Evolutionary conservation across 2,113 vertebrate species (phyloP).

Genomic region (Catagonus wagneri): DNA sequence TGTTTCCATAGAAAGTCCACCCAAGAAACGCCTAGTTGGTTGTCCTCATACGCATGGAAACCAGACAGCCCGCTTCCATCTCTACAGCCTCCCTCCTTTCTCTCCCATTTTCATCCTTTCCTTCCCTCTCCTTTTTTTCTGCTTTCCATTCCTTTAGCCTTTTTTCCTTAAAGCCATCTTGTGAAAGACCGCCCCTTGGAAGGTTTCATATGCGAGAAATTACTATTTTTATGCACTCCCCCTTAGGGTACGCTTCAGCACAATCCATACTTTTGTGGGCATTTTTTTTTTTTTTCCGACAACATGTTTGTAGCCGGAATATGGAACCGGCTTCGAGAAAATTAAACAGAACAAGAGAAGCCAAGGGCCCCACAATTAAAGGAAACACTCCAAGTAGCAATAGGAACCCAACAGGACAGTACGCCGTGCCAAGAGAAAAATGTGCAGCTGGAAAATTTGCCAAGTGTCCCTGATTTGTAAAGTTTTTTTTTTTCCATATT

Average conservation of each 20-base stretch:
- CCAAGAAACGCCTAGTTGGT: not conserved
- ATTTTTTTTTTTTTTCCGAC: slow-evolving; percentile 76
- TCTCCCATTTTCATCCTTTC: too few species aligned
- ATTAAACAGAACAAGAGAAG: slow-evolving; percentile 88
- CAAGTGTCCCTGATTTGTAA: slow-evolving; percentile 90
- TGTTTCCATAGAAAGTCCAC: not conserved
- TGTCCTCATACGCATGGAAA: rapidly evolving
- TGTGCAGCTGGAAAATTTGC: slow-evolving; percentile 91
- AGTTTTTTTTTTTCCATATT: slow-evolving; percentile 91
- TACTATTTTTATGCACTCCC: slow-evolving; percentile 83
- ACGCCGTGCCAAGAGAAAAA: slow-evolving; percentile 89
- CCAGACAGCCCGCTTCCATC: rapidly evolving
- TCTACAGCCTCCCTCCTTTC: rapidly evolving
- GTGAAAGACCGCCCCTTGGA: slow-evolving; percentile 44
- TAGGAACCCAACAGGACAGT: slow-evolving; percentile 92
- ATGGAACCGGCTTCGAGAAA: slow-evolving; percentile 84
- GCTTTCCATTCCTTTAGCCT: not conserved
- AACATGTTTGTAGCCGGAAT: slow-evolving; percentile 82
- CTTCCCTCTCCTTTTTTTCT: not conserved
- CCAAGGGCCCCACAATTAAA: slow-evolving; percentile 92
- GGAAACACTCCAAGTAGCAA: slow-evolving; percentile 93
- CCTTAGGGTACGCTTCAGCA: slow-evolving; percentile 83
- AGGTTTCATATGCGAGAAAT: slow-evolving; percentile 84
- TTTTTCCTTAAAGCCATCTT: slow-evolving; percentile 42
- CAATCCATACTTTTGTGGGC: slow-evolving; percentile 85